phyloP scores from a whole-genome alignment of 1,140 invertebrate genomes.

The Cotesia chilonis region DNA sequence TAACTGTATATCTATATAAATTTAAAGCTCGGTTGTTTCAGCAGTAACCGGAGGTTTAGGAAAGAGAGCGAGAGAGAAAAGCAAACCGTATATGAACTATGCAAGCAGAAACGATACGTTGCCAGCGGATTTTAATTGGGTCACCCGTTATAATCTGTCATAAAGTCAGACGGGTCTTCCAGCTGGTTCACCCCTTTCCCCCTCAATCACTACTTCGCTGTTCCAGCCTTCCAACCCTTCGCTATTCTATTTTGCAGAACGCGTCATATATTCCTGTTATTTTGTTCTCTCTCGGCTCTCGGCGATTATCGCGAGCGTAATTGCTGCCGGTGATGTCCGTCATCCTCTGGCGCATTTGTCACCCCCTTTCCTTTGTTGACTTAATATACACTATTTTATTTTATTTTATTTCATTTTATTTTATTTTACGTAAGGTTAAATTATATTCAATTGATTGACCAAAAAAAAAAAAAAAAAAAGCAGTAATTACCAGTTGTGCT shows the following conservation, averaged over 20 bases:
- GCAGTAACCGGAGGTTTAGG: no score
- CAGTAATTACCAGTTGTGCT: background rate
- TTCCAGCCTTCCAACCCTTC: background rate
- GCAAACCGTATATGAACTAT: constrained; percentile 13
- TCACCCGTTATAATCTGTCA: constrained; percentile 33
- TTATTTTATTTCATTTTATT: no score
- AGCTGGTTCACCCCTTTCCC: constrained; percentile 19
- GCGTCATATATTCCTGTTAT: background rate
- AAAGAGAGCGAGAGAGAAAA: constrained; percentile 3
- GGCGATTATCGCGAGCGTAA: constrained; percentile 18
- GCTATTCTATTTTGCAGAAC: background rate
- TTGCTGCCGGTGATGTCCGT: constrained; percentile 22
- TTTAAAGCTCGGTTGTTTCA: no score
- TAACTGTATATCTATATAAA: no score
- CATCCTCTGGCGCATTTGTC: background rate
- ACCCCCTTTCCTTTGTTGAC: background rate
- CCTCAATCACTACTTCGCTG: background rate
- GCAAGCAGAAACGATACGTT: constrained; percentile 25
- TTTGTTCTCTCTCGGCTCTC: background rate
- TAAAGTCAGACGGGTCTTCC: constrained; percentile 21
- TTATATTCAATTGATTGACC: no score
- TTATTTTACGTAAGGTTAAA: no score
- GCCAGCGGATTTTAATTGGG: constrained; percentile 30
- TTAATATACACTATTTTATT: background rate
- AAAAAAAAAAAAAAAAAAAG: no score